Conservation (phyloP, 2,797 vertebrate species). For the Sebastes iracundus region DNA sequence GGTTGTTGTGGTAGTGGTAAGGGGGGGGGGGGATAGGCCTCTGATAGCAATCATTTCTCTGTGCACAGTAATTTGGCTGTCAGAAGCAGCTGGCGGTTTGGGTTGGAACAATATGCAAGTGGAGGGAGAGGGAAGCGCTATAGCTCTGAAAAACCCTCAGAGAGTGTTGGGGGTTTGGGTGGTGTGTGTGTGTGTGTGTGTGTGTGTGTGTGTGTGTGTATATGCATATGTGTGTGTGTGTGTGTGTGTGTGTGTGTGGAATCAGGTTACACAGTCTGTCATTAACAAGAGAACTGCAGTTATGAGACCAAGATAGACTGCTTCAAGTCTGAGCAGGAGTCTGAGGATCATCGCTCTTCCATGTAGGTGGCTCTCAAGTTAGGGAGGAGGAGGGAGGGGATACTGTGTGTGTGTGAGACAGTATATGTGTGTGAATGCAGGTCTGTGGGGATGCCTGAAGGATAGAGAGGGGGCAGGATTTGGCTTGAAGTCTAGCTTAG, state of each 20-base stretch:
- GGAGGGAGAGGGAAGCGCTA: slow-evolving; percentile 49
- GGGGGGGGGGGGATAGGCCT: slow-evolving; percentile 50
- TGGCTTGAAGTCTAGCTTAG: slow-evolving; percentile 39
- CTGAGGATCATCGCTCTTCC: slow-evolving; percentile 64
- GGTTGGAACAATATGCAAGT: slow-evolving; percentile 82
- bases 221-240: background rate
- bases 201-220: slow-evolving; percentile 32
- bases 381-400: background rate
- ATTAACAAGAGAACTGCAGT: slow-evolving; percentile 83
- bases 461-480: slow-evolving; percentile 52
- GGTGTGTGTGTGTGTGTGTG: background rate
- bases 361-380: slow-evolving; percentile 59
- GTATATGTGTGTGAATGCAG: background rate
- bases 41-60: slow-evolving; percentile 78
- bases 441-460: slow-evolving; percentile 16
- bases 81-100: slow-evolving; percentile 81
- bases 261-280: slow-evolving; percentile 83
- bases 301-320: slow-evolving; percentile 78
- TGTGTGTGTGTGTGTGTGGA: slow-evolving; percentile 41
- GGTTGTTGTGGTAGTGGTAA: background rate
- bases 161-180: slow-evolving; percentile 39
- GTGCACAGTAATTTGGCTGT: slow-evolving; percentile 83
- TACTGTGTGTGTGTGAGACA: background rate
- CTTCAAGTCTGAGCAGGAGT: slow-evolving; percentile 83
- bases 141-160: slow-evolving; percentile 65